phyloP scores from a whole-genome alignment of 2,113 vertebrate species.

The Cairina moschata region DNA sequence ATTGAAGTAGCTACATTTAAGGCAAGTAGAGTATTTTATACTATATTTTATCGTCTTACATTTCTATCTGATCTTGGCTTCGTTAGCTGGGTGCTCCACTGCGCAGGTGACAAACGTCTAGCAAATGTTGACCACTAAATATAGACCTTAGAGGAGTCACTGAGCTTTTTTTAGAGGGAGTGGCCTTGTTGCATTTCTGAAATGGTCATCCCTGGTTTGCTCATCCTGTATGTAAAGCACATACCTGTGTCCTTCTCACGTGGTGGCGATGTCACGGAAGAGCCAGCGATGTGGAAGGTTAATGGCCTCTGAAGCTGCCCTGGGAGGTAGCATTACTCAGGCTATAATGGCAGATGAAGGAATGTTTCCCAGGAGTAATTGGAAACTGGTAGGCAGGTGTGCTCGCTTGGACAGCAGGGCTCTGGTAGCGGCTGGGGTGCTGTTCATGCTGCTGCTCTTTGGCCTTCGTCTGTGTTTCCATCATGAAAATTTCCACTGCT shows the following conservation, averaged over 20 bases:
- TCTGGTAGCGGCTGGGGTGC: not conserved
- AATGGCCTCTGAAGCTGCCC: not conserved
- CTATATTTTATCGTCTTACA: not conserved
- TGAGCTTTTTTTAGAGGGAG: conserved; percentile 45
- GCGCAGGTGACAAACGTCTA: conserved; percentile 22
- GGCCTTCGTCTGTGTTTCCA: not conserved
- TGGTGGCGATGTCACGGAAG: conserved; percentile 21
- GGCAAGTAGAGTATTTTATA: not conserved
- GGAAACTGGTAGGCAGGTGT: conserved; percentile 22
- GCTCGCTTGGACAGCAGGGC: not conserved
- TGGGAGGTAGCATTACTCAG: conserved; percentile 60
- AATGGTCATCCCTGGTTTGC: conserved; percentile 2
- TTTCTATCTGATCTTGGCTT: not conserved
- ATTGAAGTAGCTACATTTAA: not conserved
- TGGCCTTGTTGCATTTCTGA: conserved; percentile 33
- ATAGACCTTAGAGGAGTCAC: conserved; percentile 33
- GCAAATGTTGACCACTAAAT: conserved; percentile 52
- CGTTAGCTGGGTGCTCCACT: not conserved
- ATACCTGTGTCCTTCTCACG: conserved; percentile 48
- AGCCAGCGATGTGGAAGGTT: accelerated
- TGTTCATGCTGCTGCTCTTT: not conserved
- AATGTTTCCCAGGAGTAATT: conserved; percentile 54
- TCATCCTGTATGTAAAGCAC: conserved; percentile 28
- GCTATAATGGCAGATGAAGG: conserved; percentile 36
- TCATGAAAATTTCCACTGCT: not conserved